phyloP scores from a whole-genome alignment of 2,797 vertebrate genomes.

The Mus spretus region DNA sequence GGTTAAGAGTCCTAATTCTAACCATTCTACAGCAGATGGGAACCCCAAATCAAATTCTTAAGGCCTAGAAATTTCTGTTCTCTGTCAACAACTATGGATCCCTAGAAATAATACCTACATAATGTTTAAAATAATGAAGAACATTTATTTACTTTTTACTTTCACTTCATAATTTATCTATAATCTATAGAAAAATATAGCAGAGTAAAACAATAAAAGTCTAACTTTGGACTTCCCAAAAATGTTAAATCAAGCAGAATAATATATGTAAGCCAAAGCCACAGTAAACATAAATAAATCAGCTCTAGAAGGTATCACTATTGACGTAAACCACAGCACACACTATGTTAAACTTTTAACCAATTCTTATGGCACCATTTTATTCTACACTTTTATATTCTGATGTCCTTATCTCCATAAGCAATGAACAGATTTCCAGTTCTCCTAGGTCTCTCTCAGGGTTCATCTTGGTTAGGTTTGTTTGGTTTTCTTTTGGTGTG shows the following conservation, averaged over 20 bases:
- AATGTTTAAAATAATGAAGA: slow-evolving; percentile 44
- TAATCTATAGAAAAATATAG: background rate
- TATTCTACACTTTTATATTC: slow-evolving; percentile 9
- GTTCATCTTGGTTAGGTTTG: background rate
- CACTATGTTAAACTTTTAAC: background rate
- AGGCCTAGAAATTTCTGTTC: background rate
- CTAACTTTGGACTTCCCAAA: slow-evolving; percentile 21
- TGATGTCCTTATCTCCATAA: slow-evolving; percentile 22
- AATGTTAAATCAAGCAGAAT: slow-evolving; percentile 40
- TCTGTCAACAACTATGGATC: slow-evolving; percentile 51
- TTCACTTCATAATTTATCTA: slow-evolving; percentile 31
- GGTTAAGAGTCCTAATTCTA: slow-evolving; percentile 29
- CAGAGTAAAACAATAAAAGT: slow-evolving; percentile 38
- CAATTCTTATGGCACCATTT: slow-evolving; percentile 11
- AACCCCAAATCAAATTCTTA: background rate
- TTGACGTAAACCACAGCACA: slow-evolving; percentile 50
- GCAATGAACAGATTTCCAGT: background rate
- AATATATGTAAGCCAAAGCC: background rate
- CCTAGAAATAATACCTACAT: slow-evolving; percentile 31
- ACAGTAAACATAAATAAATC: background rate
- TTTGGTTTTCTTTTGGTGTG: background rate
- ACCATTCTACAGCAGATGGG: background rate
- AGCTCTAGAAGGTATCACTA: slow-evolving; percentile 9
- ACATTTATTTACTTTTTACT: slow-evolving; percentile 21
- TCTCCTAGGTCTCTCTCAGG: background rate